Evolutionary conservation across 2,797 vertebrate species (phyloP).

Genomic region (Alectoris magna): DNA sequence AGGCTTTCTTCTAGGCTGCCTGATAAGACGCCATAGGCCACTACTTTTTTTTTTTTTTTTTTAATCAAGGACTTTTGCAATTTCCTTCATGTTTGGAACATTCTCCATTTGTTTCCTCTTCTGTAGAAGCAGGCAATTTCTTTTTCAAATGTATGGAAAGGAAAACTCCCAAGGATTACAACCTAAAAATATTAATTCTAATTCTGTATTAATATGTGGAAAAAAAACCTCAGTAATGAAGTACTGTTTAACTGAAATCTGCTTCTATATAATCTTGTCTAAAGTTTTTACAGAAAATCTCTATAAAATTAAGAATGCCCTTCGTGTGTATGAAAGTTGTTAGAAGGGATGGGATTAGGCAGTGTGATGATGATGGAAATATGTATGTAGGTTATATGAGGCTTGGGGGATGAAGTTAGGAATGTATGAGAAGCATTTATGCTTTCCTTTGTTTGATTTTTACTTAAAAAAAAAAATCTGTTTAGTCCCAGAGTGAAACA

Average conservation of each 20-base stretch:
- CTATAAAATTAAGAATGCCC: slow-evolving; percentile 37
- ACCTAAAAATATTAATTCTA: not conserved
- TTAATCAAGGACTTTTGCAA: not conserved
- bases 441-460: slow-evolving; percentile 52
- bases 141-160: not conserved
- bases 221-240: not conserved
- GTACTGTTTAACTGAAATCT: not conserved
- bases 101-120: not conserved
- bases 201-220: not conserved
- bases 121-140: not conserved
- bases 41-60: not conserved
- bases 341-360: slow-evolving; percentile 49
- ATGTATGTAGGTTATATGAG: not conserved
- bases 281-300: not conserved
- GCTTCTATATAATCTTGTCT: not conserved
- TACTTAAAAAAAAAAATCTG: slow-evolving; percentile 57
- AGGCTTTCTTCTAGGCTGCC: not conserved
- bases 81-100: not conserved
- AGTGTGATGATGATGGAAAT: slow-evolving; percentile 16
- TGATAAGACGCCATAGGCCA: not conserved
- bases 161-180: not conserved
- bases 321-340: slow-evolving; percentile 26
- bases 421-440: slow-evolving; percentile 64
- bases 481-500: slow-evolving; percentile 52
- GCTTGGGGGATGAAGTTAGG: not conserved